Conservation (phyloP, 2,888 invertebrate species). For the Rhogogaster chlorosoma region DNA sequence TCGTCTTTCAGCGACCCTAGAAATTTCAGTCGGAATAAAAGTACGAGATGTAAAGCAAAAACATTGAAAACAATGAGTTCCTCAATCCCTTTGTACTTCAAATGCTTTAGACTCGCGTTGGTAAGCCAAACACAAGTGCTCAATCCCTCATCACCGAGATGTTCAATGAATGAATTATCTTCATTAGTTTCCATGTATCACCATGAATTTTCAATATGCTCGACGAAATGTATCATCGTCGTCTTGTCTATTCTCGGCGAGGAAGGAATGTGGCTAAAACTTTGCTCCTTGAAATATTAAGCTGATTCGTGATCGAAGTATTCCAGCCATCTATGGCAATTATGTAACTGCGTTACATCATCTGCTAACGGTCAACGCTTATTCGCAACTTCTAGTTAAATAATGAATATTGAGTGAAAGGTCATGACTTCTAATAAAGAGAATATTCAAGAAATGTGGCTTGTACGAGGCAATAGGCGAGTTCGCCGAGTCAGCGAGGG, state of each 20-base stretch:
- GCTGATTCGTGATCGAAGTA: not conserved
- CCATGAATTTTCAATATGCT: not conserved
- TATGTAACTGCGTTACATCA: not conserved
- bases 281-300: not conserved
- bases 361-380: not conserved
- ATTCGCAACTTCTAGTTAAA: not conserved
- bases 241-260: not conserved
- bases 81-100: not conserved
- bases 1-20: conserved; percentile 13
- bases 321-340: not conserved
- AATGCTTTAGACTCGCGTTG: not conserved
- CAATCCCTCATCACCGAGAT: not conserved
- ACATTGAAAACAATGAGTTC: conserved; percentile 22
- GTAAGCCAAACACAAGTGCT: not conserved
- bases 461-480: conserved; percentile 1
- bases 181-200: not conserved
- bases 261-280: not conserved
- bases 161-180: not conserved
- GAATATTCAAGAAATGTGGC: conserved; percentile 39
- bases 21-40: not conserved
- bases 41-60: not conserved
- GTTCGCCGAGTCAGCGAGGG: not conserved
- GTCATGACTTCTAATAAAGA: conserved; percentile 30
- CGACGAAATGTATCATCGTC: not conserved
- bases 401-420: not conserved